Conservation (phyloP, 2,113 vertebrate species). For the Myiagra hebetior region DNA sequence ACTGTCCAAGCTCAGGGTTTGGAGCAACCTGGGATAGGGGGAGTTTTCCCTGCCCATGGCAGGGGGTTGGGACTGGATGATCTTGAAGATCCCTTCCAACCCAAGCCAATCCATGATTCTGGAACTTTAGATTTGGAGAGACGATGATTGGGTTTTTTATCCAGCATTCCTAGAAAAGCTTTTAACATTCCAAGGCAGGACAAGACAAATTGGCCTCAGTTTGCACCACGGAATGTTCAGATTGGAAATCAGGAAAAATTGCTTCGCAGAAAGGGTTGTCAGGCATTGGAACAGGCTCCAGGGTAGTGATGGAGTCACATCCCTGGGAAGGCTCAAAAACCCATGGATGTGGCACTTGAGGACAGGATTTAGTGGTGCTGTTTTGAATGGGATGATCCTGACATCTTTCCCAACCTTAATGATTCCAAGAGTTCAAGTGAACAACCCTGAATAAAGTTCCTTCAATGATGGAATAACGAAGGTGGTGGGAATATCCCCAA, state of each 20-base stretch:
- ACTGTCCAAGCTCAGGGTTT: not conserved
- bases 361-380: not conserved
- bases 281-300: not conserved
- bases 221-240: not conserved
- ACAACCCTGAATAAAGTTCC: not conserved
- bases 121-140: not conserved
- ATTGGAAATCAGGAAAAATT: not conserved
- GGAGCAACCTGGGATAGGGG: not conserved
- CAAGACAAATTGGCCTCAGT: not conserved
- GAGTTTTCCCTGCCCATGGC: not conserved
- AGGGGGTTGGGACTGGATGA: not conserved
- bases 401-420: not conserved
- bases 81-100: not conserved
- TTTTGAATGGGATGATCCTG: not conserved
- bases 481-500: not conserved
- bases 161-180: not conserved
- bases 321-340: not conserved
- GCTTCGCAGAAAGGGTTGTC: not conserved
- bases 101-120: not conserved
- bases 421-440: not conserved
- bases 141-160: not conserved
- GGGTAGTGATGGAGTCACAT: not conserved
- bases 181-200: not conserved
- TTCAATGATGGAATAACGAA: accelerated
- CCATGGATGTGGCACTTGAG: not conserved